Base-by-base conservation (phyloP, 2,797 vertebrate species). In the Liparis tanakae region DNA sequence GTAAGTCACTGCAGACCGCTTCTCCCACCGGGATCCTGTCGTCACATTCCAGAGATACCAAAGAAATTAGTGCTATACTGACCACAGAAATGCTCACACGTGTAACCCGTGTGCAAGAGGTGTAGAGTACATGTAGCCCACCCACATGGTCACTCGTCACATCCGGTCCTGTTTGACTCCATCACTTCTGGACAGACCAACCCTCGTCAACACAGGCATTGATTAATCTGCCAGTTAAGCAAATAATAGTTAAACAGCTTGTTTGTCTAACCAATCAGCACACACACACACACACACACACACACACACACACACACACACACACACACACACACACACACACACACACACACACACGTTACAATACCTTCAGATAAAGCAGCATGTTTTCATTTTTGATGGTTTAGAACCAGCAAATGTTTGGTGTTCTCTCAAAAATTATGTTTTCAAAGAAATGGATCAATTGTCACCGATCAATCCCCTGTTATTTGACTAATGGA, bases 1-100 rank as follows among this genome's bases (percentile, higher is more conserved):
- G 34, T 57, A 69, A 79, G 72, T 72, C 44, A 69, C 58, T 43
- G 18, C 36, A 25, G 73, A 56, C 18, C 43, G 20, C 30, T 15
- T 60, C 54, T 76, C 41, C 71, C 46, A 44, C 46, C 22, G 20
- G 20, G 70, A 74, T 67, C 51, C 44, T 61, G 56, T 50, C 9
- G 0, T 33, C 57, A 66, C 62, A 79, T 76, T 79, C 59, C 67
- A 73, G 43, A 75, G 74, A 75, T 80, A 74, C 30, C 69, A 55
- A 46, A 71, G 22, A 74, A 67, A 62, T 71, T 7, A 71, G 43
- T 48, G 53, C 51, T 43, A 41, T 41, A 9, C 44, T 8, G 34
- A 66, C 44, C 6, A 55, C 17, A 17, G 46, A 67, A 79, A 56
- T 51, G 44, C 44, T 48, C 37, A 13, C 22, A 68, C 62, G 61